Conservation (phyloP, 2,888 invertebrate genomes). For the Torymus auratus region DNA sequence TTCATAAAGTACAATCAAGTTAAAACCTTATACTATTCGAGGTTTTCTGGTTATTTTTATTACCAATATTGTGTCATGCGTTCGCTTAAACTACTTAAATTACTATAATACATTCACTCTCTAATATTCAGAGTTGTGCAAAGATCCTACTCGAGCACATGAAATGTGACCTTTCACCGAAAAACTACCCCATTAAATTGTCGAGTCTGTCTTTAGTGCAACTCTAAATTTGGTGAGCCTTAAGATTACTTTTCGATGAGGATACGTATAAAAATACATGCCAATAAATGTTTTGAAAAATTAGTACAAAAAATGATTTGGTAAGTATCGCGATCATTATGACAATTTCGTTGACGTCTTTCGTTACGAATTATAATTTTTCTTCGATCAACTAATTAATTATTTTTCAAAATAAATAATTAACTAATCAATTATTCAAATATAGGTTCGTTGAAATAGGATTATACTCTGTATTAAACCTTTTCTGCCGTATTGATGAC, state of each 20-base stretch:
- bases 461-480: too few relatives aligned
- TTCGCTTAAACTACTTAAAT: slow-evolving; percentile 37
- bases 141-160: slow-evolving; percentile 31
- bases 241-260: not conserved
- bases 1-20: too few relatives aligned
- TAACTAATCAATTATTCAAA: slow-evolving; percentile 34
- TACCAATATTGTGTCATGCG: not conserved
- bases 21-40: too few relatives aligned
- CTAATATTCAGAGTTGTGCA: slow-evolving; percentile 29
- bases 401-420: slow-evolving; percentile 24
- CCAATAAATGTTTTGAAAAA: not conserved
- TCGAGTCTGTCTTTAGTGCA: slow-evolving; percentile 30
- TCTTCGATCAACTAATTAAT: slow-evolving; percentile 38
- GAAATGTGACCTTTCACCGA: slow-evolving; percentile 38
- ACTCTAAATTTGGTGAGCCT: slow-evolving; percentile 17
- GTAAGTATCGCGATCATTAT: too few relatives aligned
- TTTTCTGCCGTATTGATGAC: too few relatives aligned
- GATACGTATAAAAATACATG: not conserved
- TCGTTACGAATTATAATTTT: not conserved
- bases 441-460: slow-evolving; percentile 8
- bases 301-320: too few relatives aligned
- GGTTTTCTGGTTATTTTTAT: slow-evolving; percentile 25
- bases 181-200: slow-evolving; percentile 24
- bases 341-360: not conserved
- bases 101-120: slow-evolving; percentile 44